These are phyloP conservation scores for Rousettus madagascariensis DNA, from an alignment of 2,797 vertebrate species.

Conservation along the genomic window DNA sequence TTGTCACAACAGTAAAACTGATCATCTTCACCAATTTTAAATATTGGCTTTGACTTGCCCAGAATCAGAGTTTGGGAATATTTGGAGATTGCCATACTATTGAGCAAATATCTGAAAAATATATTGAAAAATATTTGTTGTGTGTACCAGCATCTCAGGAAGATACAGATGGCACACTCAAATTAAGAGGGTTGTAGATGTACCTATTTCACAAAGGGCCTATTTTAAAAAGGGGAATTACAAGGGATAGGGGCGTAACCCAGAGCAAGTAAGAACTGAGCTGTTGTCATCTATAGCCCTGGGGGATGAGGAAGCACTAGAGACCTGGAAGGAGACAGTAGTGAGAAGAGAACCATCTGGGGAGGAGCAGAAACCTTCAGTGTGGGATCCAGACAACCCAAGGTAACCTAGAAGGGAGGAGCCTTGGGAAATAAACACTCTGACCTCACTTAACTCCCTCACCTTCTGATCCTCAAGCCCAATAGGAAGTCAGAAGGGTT, in stretches of 20 bases:
- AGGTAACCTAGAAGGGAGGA: neutral
- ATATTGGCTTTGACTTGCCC: neutral
- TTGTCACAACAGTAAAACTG: neutral
- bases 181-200: neutral
- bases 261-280: neutral
- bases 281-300: neutral
- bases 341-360: neutral
- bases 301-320: neutral
- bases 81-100: neutral
- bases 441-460: neutral
- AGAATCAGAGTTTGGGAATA: neutral
- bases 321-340: neutral
- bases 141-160: neutral
- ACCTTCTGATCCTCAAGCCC: neutral
- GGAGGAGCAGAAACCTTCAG: neutral
- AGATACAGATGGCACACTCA: neutral
- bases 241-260: neutral
- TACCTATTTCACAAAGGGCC: neutral
- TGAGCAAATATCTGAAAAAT: constrained; percentile 15
- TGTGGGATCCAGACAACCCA: neutral
- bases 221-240: neutral
- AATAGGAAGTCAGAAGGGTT: neutral
- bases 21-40: neutral
- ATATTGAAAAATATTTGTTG: neutral
- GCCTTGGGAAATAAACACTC: neutral